Evolutionary conservation across 2,888 invertebrate genomes (phyloP).

Genomic region (Drosophila antonietae): DNA sequence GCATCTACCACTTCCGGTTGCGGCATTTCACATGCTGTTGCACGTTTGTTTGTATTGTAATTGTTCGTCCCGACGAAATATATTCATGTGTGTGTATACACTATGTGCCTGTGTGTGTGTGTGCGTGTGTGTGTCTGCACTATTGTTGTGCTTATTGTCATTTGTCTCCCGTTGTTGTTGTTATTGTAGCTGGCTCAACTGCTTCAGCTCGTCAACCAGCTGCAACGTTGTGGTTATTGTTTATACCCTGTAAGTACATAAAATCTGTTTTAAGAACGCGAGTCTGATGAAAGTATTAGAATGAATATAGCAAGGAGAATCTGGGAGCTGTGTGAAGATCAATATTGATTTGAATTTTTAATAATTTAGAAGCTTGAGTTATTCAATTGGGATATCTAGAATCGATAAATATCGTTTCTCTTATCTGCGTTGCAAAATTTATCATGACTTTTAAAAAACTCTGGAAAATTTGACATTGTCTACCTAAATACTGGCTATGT

Average conservation of each 20-base stretch:
- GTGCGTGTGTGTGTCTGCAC: constrained; percentile 25
- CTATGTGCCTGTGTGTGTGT: constrained; percentile 13
- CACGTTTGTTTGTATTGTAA: constrained; percentile 75
- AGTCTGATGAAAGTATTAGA: neutral
- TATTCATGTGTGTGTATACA: constrained; percentile 31
- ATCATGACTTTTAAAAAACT: no score
- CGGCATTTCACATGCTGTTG: constrained; percentile 63
- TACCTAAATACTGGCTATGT: neutral
- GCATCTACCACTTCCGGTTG: constrained; percentile 66
- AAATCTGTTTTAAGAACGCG: constrained; percentile 3
- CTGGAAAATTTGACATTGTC: no score
- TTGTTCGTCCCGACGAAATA: constrained; percentile 69
- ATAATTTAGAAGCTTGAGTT: no score
- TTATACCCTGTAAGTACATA: constrained; percentile 12
- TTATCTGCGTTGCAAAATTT: neutral
- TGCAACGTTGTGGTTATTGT: constrained; percentile 31
- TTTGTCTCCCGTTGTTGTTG: constrained; percentile 38
- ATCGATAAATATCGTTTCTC: neutral
- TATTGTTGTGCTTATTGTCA: constrained; percentile 61
- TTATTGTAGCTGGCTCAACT: constrained; percentile 24
- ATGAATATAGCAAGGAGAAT: no score
- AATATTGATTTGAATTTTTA: neutral
- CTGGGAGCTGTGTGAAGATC: neutral
- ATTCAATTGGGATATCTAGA: no score
- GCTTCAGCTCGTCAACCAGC: constrained; percentile 42